Conservation (phyloP, 37 sponge, comb jelly and placozoan species). For the Theonella swinhoei region DNA sequence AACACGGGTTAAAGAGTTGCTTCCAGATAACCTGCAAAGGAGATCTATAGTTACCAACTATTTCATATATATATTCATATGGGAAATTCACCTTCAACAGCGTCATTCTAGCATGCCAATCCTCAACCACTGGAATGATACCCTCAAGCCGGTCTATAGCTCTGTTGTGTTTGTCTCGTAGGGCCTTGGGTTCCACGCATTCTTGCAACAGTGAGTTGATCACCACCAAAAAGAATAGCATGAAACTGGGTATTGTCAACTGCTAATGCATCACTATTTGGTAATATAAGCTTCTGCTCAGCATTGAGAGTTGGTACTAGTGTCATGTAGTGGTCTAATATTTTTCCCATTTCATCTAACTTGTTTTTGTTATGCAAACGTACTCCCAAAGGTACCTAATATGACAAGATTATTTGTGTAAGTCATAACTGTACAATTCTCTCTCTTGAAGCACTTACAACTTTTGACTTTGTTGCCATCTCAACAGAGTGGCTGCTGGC, state of each 20-base stretch:
- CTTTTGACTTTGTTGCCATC: too few species aligned
- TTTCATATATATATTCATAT: too few species aligned
- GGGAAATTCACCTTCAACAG: constrained; percentile 28
- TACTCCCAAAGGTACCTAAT: constrained; percentile 42
- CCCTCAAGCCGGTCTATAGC: constrained; percentile 25
- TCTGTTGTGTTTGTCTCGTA: constrained; percentile 7
- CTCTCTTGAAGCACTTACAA: too few species aligned
- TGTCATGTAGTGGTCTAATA: constrained; percentile 6
- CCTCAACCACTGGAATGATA: constrained; percentile 20
- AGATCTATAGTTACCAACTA: too few species aligned
- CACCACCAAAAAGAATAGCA: too few species aligned
- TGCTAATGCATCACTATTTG: background rate
- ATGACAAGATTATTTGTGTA: background rate
- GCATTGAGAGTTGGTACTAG: constrained; percentile 14
- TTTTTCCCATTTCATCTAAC: too few species aligned
- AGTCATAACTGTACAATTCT: too few species aligned
- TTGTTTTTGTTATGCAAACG: constrained; percentile 35
- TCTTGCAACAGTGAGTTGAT: constrained; percentile 33
- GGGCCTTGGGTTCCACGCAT: constrained; percentile 14
- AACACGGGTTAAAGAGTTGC: constrained; percentile 1
- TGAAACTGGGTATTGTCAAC: constrained; percentile 12
- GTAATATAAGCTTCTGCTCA: background rate
- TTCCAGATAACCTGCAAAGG: constrained; percentile 33
- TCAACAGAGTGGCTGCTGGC: too few species aligned
- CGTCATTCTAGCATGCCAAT: constrained; percentile 43